Base-by-base conservation (phyloP, 2,113 vertebrate genomes). In the Rana temporaria region DNA sequence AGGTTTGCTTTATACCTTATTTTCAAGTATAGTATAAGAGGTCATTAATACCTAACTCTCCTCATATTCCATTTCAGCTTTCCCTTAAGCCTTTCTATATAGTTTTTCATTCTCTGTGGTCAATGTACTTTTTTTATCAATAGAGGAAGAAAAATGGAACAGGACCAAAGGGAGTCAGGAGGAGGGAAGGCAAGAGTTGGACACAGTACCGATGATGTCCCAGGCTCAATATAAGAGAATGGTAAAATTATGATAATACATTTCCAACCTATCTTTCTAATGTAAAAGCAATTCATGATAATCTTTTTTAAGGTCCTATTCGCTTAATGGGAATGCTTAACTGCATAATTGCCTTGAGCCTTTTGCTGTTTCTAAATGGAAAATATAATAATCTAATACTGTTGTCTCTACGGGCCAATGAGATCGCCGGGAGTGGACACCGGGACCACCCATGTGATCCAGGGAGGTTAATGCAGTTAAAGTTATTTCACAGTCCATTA, bases 401-500 rank as follows among this genome's bases (percentile, higher is more conserved):
- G 93, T 94, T 94, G 93, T 91, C 90, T 93, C 93, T 91, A 90
- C 94, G 94, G 94, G 92, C 90, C 91, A 93, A 93, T 94, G 93
- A 95, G 92, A 92, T 92, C 92, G 93, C 90, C 92, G 95, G 92
- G 93, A 96, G 94, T 93, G 92, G 92, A 92, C 93, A 94, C 91
- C 91, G 91, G 93, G 94, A 93, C 91, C 86, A 93, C 93, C 94
- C 94, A 94, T 94, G 94, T 96, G 96, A 97, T 97, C 95, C 90
- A 78, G 91, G 93, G 96, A 98, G 97, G 96, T 98, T 99, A 99
- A 99, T 99, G 96, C 96, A 98, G 96, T 99, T 98, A 98, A 95
- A 97, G 95, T 99, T 98, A 98, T 99, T 99, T 99, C 97, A 99
- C 98, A 99, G 97, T 99, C 98, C 98, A 99, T 99, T 99, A 98